These are phyloP conservation scores for Scaptodrosophila latifasciaeformis DNA, from an alignment of 2,888 invertebrate genomes.

Conservation along the genomic window DNA sequence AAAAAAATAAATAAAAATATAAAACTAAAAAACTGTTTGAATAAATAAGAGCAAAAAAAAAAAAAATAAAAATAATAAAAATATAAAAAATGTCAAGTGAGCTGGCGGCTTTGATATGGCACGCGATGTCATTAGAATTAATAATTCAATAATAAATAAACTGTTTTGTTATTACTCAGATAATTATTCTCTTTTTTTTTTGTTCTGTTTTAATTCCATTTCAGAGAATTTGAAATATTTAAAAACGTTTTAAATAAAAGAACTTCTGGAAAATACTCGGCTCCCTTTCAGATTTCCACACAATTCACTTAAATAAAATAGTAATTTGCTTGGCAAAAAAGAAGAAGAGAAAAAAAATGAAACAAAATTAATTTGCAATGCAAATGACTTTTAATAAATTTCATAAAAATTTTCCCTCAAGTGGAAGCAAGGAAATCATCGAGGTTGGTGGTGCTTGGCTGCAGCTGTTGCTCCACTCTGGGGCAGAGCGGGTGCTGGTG, in stretches of 20 bases:
- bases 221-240: too few relatives aligned
- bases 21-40: not conserved
- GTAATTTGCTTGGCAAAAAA: slow-evolving; percentile 39
- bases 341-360: slow-evolving; percentile 9
- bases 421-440: not conserved
- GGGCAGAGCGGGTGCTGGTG: not conserved
- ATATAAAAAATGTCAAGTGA: not conserved
- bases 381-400: slow-evolving; percentile 57
- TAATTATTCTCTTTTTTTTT: slow-evolving; percentile 6
- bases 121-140: slow-evolving; percentile 49
- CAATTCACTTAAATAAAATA: slow-evolving; percentile 57
- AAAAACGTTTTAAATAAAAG: too few relatives aligned
- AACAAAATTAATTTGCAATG: slow-evolving; percentile 56
- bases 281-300: too few relatives aligned
- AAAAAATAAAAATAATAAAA: slow-evolving; percentile 1
- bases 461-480: slow-evolving; percentile 42
- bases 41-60: not conserved
- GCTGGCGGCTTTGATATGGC: slow-evolving; percentile 9
- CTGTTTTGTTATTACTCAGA: slow-evolving; percentile 13
- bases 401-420: slow-evolving; percentile 17
- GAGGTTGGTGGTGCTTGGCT: slow-evolving; percentile 5
- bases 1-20: not conserved
- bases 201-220: slow-evolving; percentile 12
- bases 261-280: too few relatives aligned
- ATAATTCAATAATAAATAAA: slow-evolving; percentile 35